Conservation (phyloP, 2,797 vertebrate species). For the Dendrocincla fuliginosa region DNA sequence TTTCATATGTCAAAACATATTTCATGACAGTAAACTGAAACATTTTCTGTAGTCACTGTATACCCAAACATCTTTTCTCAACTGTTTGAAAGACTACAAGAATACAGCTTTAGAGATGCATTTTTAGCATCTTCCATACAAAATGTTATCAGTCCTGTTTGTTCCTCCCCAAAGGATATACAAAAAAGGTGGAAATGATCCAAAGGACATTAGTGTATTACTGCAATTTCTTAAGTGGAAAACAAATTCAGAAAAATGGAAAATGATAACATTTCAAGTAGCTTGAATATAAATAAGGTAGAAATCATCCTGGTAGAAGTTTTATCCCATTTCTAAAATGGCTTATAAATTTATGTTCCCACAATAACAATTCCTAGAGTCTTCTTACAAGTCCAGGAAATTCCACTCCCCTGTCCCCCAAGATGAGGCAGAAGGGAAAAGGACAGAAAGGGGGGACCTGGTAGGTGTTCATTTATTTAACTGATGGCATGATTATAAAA, state of each 20-base stretch:
- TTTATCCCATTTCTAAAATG: constrained; percentile 3
- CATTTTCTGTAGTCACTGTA: not conserved
- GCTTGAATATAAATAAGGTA: not conserved
- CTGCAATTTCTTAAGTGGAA: not conserved
- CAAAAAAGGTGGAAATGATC: not conserved
- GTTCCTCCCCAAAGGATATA: not conserved
- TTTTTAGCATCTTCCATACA: not conserved
- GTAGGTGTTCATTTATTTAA: not conserved
- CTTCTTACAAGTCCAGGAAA: not conserved
- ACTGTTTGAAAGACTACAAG: not conserved
- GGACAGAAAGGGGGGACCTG: not conserved
- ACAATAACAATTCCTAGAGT: not conserved
- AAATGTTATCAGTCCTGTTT: not conserved
- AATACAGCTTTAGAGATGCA: not conserved
- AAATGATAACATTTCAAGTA: not conserved
- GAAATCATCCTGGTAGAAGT: not conserved
- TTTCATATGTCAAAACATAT: constrained; percentile 24
- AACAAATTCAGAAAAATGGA: not conserved
- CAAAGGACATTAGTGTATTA: constrained; percentile 3
- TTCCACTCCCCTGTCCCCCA: not conserved
- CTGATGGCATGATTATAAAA: not conserved
- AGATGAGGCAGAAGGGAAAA: not conserved
- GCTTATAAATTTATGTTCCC: not conserved
- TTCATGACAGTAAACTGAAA: not conserved
- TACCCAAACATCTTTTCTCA: not conserved